Base-by-base conservation (phyloP, 2,888 invertebrate species). In the Eupithecia vulgata region DNA sequence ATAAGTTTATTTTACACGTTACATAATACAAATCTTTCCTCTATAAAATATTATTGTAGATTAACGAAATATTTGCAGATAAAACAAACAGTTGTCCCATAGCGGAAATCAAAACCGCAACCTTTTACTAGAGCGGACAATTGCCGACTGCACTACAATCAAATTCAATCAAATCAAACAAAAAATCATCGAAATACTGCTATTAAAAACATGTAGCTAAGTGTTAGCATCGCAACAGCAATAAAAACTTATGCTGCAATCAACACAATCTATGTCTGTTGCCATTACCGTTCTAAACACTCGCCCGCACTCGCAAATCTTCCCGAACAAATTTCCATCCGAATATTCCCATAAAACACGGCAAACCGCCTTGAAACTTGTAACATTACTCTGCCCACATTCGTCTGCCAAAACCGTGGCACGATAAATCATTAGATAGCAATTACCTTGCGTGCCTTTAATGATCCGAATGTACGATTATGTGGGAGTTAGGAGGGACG, bases 371-470 rank as follows among this genome's bases (percentile, higher is more conserved):
- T 68, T 67, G 73, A 74, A 76, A 76, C 76, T 73, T 76, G 70
- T 71, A 76, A 74, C 74, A 72, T 74, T 68, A 74, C 70, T 74
- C 65, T 67, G 61, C 67, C 52, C 73, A 75, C 75, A 75, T 76
- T 76, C 74, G 73, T 80, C 72, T 78, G 76, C 71, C 76, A 78
- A 79, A 72, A 71, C 74, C 72, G 72, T 78, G 69, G 78, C 73
- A 68, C 70, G 77, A 79, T 76, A 78, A 74, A 77, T 80, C 82
- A 83, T 83, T 85, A 83, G 82, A 82, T 77, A 78, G 78, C 80
- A 80, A 80, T 80, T 79, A 80, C 78, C 78, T 81, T 79, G 83
- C 81, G 84, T 81, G 79, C 77, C 79, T 81, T 83, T 79, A 80
- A 79, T 78, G 78, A 78, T 81, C 79, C 78, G 81, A 82, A 81